Evolutionary conservation across 2,888 invertebrate genomes (phyloP).

Genomic region (Petrolisthes cinctipes): DNA sequence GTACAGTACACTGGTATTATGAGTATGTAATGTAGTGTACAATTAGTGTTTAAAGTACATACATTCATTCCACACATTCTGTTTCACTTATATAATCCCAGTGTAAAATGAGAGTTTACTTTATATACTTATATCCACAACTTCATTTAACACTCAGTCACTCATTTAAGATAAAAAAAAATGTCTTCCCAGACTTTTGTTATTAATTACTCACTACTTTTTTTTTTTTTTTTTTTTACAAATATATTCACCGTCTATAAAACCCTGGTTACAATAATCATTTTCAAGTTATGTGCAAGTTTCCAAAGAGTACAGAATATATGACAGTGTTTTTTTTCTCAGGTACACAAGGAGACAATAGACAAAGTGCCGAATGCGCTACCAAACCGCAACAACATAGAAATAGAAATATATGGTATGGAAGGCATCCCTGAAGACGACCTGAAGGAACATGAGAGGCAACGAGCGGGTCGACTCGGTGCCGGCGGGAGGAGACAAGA

Average conservation of each 20-base stretch:
- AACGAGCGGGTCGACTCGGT: slow-evolving; percentile 73
- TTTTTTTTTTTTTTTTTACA: no score
- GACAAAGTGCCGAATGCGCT: slow-evolving; percentile 99
- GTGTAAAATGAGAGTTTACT: no score
- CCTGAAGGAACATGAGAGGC: slow-evolving; percentile 92
- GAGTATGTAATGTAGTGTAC: background rate
- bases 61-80: background rate
- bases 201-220: no score
- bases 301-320: no score
- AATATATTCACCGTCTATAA: no score
- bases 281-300: slow-evolving; percentile 31
- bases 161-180: no score
- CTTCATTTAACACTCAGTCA: no score
- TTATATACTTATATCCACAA: no score
- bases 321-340: slow-evolving; percentile 67
- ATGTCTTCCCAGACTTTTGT: no score
- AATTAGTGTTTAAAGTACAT: background rate
- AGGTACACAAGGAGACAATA: slow-evolving; percentile 99
- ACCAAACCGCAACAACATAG: slow-evolving; percentile 96
- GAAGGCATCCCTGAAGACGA: slow-evolving; percentile 98
- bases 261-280: background rate
- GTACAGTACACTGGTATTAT: background rate
- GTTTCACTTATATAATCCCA: no score
- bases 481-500: slow-evolving; percentile 55
- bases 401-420: slow-evolving; percentile 99